These are phyloP conservation scores for Virgularia gustaviana DNA, from an alignment of 92 coral and sea anemone genomes.

Conservation along the genomic window DNA sequence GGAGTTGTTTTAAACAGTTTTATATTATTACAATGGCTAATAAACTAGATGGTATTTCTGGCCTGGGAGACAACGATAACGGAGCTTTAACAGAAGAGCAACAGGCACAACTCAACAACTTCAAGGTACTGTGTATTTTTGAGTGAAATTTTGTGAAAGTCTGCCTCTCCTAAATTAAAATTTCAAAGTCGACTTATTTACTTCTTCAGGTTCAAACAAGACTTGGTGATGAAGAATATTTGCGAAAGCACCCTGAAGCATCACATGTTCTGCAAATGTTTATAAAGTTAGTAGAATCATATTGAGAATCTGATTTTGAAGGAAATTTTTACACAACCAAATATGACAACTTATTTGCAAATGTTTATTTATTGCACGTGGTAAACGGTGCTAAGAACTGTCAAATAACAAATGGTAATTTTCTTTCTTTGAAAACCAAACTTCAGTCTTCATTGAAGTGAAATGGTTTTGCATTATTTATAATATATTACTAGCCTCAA, in stretches of 20 bases:
- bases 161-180: not conserved
- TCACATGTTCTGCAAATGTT: constrained; percentile 24
- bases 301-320: not conserved
- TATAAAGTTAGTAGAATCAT: constrained; percentile 13
- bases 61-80: constrained; percentile 44
- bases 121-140: constrained; percentile 33
- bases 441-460: too few relatives aligned
- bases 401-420: too few relatives aligned
- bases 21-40: not conserved
- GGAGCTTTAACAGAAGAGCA: constrained; percentile 54
- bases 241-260: constrained; percentile 23
- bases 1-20: too few relatives aligned
- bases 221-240: constrained; percentile 19
- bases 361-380: too few relatives aligned
- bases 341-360: not conserved
- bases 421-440: too few relatives aligned
- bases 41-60: constrained; percentile 29
- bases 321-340: not conserved
- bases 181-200: not conserved
- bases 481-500: too few relatives aligned
- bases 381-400: too few relatives aligned
- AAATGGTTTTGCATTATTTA: too few relatives aligned
- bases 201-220: constrained; percentile 17
- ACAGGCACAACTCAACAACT: constrained; percentile 48
- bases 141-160: not conserved